Evolutionary conservation across 1,140 invertebrate species (phyloP).

Genomic region (Aplysia californica): DNA sequence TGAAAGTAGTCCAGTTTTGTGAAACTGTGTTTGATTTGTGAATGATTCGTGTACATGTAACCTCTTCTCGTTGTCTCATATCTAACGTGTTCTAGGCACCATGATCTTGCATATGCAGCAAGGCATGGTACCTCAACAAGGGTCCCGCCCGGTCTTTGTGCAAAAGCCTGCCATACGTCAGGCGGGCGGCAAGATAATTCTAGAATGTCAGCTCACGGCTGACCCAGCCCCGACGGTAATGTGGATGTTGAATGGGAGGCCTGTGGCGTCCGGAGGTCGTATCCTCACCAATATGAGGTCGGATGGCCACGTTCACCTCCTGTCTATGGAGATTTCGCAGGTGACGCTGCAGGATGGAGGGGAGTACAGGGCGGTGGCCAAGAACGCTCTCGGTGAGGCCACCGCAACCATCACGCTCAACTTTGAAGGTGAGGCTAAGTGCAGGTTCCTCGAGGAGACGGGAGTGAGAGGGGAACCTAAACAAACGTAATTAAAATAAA

Average conservation of each 20-base stretch:
- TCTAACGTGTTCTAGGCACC: too few relatives aligned
- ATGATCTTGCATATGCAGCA: slow-evolving; percentile 14
- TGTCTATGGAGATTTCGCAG: slow-evolving; percentile 87
- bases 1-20: too few relatives aligned
- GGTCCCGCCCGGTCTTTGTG: slow-evolving; percentile 94
- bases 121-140: slow-evolving; percentile 56
- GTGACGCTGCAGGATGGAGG: slow-evolving; percentile 95
- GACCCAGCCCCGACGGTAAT: slow-evolving; percentile 91
- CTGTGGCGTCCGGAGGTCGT: slow-evolving; percentile 91
- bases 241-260: slow-evolving; percentile 88
- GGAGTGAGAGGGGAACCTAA: too few relatives aligned
- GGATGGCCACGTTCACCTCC: slow-evolving; percentile 85
- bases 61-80: too few relatives aligned
- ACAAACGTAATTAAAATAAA: too few relatives aligned
- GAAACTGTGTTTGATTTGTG: too few relatives aligned
- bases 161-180: slow-evolving; percentile 95
- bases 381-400: slow-evolving; percentile 97
- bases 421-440: slow-evolving; percentile 77
- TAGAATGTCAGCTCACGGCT: slow-evolving; percentile 95
- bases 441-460: too few relatives aligned
- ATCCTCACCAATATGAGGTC: slow-evolving; percentile 88
- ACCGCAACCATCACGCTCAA: slow-evolving; percentile 98
- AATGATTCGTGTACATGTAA: too few relatives aligned
- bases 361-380: slow-evolving; percentile 96
- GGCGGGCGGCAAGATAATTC: slow-evolving; percentile 85